A percentile compares a stretch with the other conserved stretches of the same genome.
Conservation (phyloP, 1,140 invertebrate genomes). For the Drosophila azteca region DNA sequence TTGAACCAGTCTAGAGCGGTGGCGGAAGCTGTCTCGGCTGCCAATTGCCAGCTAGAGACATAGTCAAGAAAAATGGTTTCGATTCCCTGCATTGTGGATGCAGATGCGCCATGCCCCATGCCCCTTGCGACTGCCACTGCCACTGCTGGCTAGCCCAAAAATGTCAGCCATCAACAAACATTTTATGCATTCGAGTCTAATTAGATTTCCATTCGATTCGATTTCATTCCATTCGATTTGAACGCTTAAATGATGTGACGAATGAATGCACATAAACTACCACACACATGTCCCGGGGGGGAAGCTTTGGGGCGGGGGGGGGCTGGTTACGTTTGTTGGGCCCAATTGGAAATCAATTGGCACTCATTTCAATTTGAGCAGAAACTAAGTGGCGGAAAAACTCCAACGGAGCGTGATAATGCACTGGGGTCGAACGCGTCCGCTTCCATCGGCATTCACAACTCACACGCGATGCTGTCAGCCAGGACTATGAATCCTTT, state of each 20-base stretch:
- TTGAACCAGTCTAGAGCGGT: constrained; percentile 54
- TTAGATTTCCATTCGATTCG: constrained; percentile 41
- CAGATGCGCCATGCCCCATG: too few relatives aligned
- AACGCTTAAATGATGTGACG: constrained; percentile 1
- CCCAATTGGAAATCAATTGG: constrained; percentile 29
- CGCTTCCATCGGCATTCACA: background rate
- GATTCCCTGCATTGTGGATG: too few relatives aligned
- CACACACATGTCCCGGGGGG: constrained; percentile 24
- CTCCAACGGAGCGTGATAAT: constrained; percentile 64
- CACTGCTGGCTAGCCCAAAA: background rate
- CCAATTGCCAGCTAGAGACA: constrained; percentile 40
- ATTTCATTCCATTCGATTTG: constrained; percentile 32
- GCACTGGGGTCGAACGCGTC: constrained; percentile 48
- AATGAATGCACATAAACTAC: constrained; percentile 25
- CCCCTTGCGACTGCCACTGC: background rate
- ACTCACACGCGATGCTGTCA: constrained; percentile 24
- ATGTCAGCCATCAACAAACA: constrained; percentile 31
- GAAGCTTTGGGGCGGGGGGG: too few relatives aligned
- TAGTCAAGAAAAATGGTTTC: too few relatives aligned
- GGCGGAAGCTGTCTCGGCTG: constrained; percentile 27
- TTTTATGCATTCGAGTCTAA: constrained; percentile 59
- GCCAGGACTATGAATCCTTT: constrained; percentile 11
- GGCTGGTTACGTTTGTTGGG: constrained; percentile 19
- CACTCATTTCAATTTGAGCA: constrained; percentile 64
- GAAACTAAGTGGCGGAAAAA: constrained; percentile 54